These are phyloP conservation scores for Cryptoblepharus egeriae DNA, from an alignment of 2,797 vertebrate genomes.

Conservation along the genomic window DNA sequence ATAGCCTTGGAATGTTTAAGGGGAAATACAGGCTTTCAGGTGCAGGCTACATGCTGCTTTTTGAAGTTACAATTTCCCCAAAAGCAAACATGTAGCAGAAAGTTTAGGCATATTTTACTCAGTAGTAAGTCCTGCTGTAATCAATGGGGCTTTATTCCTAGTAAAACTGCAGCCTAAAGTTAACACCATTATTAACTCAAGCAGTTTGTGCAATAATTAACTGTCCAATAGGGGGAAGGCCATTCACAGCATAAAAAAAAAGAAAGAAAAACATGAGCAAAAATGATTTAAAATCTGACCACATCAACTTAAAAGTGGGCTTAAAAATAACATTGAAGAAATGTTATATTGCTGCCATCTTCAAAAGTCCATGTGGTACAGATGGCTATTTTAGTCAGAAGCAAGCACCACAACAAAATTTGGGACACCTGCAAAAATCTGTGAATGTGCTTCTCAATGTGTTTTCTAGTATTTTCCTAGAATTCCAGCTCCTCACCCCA, in stretches of 20 bases:
- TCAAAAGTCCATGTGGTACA: background rate
- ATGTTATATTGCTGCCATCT: background rate
- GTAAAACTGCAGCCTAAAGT: background rate
- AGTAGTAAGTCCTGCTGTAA: too few species aligned
- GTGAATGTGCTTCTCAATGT: too few species aligned
- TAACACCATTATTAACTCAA: background rate
- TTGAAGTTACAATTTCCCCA: background rate
- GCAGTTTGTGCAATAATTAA: background rate
- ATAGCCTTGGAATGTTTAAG: background rate
- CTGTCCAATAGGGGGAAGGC: background rate
- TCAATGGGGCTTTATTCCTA: too few species aligned
- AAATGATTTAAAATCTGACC: background rate
- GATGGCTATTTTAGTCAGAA: background rate
- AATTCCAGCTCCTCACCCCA: too few species aligned
- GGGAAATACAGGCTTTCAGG: too few species aligned
- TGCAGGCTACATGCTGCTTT: background rate
- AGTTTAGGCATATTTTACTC: too few species aligned
- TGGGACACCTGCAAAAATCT: background rate
- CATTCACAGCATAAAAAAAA: background rate
- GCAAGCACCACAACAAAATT: background rate
- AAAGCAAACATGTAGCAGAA: background rate
- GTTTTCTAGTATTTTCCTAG: too few species aligned
- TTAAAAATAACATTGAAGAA: background rate
- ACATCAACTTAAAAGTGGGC: background rate
- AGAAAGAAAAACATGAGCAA: background rate